Evolutionary conservation across 2,888 invertebrate species (phyloP).

Genomic region (Eupeodes luniger): DNA sequence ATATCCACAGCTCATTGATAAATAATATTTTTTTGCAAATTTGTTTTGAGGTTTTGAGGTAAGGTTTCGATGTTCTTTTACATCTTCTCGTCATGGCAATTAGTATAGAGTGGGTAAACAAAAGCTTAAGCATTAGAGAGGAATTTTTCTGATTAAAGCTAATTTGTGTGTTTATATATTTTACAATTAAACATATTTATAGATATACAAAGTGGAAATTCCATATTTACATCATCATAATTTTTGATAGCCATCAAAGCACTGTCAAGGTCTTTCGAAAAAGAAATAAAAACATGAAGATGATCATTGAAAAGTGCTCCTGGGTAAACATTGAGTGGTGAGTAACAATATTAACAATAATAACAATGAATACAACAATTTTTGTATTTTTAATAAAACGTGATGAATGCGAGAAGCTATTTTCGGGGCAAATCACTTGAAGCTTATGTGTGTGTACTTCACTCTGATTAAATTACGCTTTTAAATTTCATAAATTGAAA

Average conservation of each 20-base stretch:
- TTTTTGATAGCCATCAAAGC: slow-evolving; percentile 35
- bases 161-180: not conserved
- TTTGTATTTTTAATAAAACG: slow-evolving; percentile 6
- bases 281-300: slow-evolving; percentile 34
- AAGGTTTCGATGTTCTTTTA: too few relatives aligned
- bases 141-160: not conserved
- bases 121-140: not conserved
- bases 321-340: slow-evolving; percentile 35
- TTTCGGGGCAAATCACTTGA: slow-evolving; percentile 13
- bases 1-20: not conserved
- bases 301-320: slow-evolving; percentile 54
- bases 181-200: not conserved
- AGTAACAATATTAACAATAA: not conserved
- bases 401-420: slow-evolving; percentile 25
- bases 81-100: not conserved
- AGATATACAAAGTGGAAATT: not conserved
- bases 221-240: slow-evolving; percentile 26
- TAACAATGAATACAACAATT: not conserved
- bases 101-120: not conserved
- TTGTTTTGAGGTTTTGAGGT: not conserved
- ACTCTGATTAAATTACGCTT: slow-evolving; percentile 25
- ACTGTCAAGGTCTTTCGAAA: slow-evolving; percentile 60
- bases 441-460: too few relatives aligned
- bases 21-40: not conserved
- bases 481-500: slow-evolving; percentile 8